Percentiles rank a stretch among this genome's conserved stretches.
phyloP scores from a whole-genome alignment of 2,797 vertebrate genomes.

The Sebastes aleutianus region DNA sequence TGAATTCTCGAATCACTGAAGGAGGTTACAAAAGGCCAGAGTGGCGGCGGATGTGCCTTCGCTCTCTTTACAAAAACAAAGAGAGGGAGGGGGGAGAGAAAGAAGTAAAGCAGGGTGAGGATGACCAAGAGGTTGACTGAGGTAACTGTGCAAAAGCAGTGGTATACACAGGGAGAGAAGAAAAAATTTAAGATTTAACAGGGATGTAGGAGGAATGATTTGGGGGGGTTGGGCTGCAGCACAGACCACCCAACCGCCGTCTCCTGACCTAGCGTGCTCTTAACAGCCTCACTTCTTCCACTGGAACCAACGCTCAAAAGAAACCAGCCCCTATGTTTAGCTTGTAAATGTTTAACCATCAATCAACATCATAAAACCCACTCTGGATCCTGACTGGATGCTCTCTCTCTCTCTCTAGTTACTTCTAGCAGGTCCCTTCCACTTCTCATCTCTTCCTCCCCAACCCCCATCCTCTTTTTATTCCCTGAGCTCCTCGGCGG shows the following conservation, averaged over 20 bases:
- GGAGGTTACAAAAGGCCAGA: conserved; percentile 62
- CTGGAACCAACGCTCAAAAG: conserved; percentile 54
- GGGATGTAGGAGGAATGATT: conserved; percentile 3
- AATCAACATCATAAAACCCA: conserved; percentile 79
- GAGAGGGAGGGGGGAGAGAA: neutral
- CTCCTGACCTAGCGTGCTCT: conserved; percentile 32
- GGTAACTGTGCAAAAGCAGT: conserved; percentile 2
- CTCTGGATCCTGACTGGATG: conserved; percentile 57
- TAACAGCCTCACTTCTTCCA: conserved; percentile 67
- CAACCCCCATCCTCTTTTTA: conserved; percentile 36
- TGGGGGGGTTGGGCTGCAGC: neutral
- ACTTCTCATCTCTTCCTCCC: conserved; percentile 43
- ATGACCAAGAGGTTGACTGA: conserved; percentile 33
- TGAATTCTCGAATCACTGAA: conserved; percentile 45
- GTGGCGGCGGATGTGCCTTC: conserved; percentile 47
- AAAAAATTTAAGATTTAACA: neutral
- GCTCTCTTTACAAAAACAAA: conserved; percentile 62
- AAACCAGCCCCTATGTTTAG: conserved; percentile 69
- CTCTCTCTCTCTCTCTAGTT: conserved; percentile 23
- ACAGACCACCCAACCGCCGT: conserved; percentile 61
- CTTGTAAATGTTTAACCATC: conserved; percentile 83
- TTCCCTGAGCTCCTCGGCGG: conserved; percentile 45
- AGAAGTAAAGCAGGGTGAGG: neutral
- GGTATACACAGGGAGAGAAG: neutral
- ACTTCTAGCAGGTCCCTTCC: conserved; percentile 38